A percentile compares a stretch with the other conserved stretches of the same genome.
Conservation (phyloP, 2,113 vertebrate species). For the Zapus hudsonius region DNA sequence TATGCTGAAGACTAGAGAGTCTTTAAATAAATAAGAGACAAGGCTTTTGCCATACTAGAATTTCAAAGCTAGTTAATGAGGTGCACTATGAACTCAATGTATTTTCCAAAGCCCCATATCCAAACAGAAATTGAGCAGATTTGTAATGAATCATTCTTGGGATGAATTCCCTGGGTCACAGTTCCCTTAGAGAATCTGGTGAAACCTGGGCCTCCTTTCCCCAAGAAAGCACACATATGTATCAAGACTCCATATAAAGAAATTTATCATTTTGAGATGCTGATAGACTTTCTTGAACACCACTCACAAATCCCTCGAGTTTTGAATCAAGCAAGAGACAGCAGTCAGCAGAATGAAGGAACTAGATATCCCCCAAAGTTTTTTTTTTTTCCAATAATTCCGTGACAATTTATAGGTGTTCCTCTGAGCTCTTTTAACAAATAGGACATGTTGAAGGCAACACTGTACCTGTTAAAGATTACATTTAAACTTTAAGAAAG, state of each 20-base stretch:
- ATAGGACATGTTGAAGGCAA: not conserved
- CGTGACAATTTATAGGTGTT: not conserved
- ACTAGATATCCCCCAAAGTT: not conserved
- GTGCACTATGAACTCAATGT: not conserved
- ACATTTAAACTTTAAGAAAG: not conserved
- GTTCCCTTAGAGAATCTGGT: not conserved
- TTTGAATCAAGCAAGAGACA: constrained; percentile 2
- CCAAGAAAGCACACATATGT: not conserved
- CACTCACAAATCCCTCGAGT: not conserved
- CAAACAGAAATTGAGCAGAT: not conserved
- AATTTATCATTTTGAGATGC: not conserved
- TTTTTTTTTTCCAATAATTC: not conserved
- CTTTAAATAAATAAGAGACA: constrained; percentile 1
- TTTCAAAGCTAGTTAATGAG: constrained; percentile 18
- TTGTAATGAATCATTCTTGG: not conserved
- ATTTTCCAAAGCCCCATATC: not conserved
- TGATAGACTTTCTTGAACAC: not conserved
- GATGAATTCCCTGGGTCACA: not conserved
- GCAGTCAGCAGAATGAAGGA: not conserved
- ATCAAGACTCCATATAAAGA: not conserved
- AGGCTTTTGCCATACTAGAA: not conserved
- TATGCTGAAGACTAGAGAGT: not conserved
- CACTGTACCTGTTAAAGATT: not conserved
- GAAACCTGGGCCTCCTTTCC: not conserved
- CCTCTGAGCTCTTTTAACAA: not conserved